Evolutionary conservation across 2,113 vertebrate genomes (phyloP), one percentile per base, ranked within the genome.

Genomic region (Taurulus bubalis): DNA sequence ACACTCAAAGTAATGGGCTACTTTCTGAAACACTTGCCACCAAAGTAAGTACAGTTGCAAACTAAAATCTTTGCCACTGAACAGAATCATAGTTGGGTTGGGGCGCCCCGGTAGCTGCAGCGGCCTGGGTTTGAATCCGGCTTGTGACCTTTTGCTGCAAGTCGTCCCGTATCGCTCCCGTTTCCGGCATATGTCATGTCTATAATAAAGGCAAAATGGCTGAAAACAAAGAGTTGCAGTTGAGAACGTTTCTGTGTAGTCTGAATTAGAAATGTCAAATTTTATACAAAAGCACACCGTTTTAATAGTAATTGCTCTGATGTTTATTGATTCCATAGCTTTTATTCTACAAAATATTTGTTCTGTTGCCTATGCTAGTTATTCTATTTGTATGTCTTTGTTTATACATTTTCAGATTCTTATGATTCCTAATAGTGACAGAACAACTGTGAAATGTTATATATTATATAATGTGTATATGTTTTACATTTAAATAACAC

Each of bases 1-100:
- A 94, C 97, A 34, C 96, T 99, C 4, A 99, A 99, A 94, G 97
- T 98, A 64, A 79, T 99, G 96, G 98, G 98, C 11, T 99, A 98
- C 93, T 99, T 99, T 92, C 93, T 99, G 90, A 98, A 97, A 84
- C 92, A 98, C 90, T 91, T 99, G 32, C 85, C 95, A 47, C 96
- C 96, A 63, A 99, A 99, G 98, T 99, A 94, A 96, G 98, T 92
- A 36, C 11, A 38, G n/a, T 77, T 1, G 2, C 28, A 32, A 75
- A 30, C 56, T 59, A 16, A 58, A 56, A 58, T 59, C 6, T 4
- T 47, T 16, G n/a, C 49, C 22, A 64, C 16, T n/a, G 0, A 8
- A 2, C 14, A 68, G 2, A 26, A 26, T 4, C 24, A 28, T 20
- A 24, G 59, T 55, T 11, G 12, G 22, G 6, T 49, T 18, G 15